phyloP scores from a whole-genome alignment of 2,888 invertebrate genomes.

The Drosophila falleni region DNA sequence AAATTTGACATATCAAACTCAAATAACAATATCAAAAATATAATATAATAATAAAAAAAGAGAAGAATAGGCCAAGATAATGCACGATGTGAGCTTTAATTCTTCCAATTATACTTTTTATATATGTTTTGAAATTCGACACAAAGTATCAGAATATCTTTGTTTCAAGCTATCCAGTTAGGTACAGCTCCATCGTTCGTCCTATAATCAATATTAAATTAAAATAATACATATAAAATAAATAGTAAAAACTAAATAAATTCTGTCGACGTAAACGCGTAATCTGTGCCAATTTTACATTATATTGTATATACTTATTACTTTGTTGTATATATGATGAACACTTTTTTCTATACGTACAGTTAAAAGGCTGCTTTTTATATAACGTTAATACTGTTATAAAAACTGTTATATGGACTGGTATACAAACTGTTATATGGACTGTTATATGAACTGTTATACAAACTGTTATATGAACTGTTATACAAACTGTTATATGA shows the following conservation, averaged over 20 bases:
- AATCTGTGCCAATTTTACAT: slow-evolving; percentile 84
- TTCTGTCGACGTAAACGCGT: slow-evolving; percentile 54
- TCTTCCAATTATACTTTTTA: neutral
- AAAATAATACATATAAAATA: slow-evolving; percentile 23
- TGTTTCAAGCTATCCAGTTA: slow-evolving; percentile 13
- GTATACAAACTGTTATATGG: no score
- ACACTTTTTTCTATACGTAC: slow-evolving; percentile 64
- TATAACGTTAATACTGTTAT: slow-evolving; percentile 14
- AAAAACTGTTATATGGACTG: no score
- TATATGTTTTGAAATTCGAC: slow-evolving; percentile 29
- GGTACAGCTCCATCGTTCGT: slow-evolving; percentile 20
- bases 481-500: slow-evolving; percentile 3
- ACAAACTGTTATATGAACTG: no score
- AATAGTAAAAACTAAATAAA: slow-evolving; percentile 32
- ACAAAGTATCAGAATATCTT: slow-evolving; percentile 1
- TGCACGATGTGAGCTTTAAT: slow-evolving; percentile 16
- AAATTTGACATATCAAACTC: slow-evolving; percentile 17
- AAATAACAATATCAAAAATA: slow-evolving; percentile 13
- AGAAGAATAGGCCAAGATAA: slow-evolving; percentile 11
- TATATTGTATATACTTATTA: slow-evolving; percentile 57
- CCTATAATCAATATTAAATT: slow-evolving; percentile 24
- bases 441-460: no score
- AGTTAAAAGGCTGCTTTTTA: slow-evolving; percentile 12
- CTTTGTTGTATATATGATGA: slow-evolving; percentile 60
- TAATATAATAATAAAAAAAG: slow-evolving; percentile 4